Conservation (phyloP, 2,888 invertebrate species). For the Tanypteryx hageni region DNA sequence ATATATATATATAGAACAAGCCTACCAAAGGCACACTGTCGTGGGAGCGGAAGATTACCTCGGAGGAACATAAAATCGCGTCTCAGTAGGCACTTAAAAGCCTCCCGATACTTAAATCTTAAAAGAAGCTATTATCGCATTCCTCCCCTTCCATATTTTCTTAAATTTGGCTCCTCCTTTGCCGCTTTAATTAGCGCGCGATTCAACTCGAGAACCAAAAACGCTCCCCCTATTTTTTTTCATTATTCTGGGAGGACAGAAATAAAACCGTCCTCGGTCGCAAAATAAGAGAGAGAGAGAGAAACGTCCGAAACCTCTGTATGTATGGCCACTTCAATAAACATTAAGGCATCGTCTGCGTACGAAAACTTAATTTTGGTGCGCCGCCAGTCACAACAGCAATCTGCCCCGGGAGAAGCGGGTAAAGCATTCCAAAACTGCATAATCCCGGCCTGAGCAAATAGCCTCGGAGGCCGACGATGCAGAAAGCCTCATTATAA, state of each 20-base stretch:
- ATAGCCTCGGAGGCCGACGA: not conserved
- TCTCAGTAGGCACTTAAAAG: not conserved
- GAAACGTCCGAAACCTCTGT: too few relatives aligned
- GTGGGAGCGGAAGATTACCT: not conserved
- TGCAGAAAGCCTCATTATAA: not conserved
- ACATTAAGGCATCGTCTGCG: not conserved
- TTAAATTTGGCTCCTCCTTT: not conserved
- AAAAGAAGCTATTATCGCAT: not conserved
- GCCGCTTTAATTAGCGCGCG: not conserved
- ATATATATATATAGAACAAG: not conserved
- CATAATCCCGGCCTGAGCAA: not conserved
- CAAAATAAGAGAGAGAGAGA: not conserved
- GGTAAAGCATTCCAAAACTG: not conserved
- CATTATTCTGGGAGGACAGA: not conserved
- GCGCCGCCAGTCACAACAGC: constrained; percentile 7
- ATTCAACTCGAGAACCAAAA: not conserved
- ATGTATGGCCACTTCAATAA: not conserved
- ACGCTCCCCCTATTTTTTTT: not conserved
- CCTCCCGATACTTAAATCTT: not conserved
- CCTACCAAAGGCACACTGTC: not conserved
- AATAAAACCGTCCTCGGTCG: not conserved
- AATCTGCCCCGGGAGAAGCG: not conserved
- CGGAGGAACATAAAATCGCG: not conserved
- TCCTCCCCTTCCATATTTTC: not conserved
- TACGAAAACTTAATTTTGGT: constrained; percentile 24